Evolutionary conservation across 2,113 vertebrate species (phyloP).

Genomic region (Numida meleagris): DNA sequence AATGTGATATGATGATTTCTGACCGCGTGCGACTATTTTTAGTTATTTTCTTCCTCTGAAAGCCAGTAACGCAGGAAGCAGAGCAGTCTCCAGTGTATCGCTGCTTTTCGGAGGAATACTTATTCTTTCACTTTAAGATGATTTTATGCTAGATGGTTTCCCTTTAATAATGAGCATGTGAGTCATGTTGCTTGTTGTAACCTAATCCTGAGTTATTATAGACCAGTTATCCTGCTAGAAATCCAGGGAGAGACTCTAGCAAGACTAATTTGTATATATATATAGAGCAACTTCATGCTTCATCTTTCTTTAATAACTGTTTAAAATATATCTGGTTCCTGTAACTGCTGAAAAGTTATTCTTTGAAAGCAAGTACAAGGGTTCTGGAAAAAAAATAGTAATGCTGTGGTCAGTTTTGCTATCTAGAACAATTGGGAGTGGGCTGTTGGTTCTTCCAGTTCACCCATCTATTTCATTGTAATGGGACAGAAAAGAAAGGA

Average conservation of each 20-base stretch:
- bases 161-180: neutral
- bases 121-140: neutral
- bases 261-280: neutral
- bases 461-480: neutral
- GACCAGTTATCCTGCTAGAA: neutral
- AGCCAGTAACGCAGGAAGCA: neutral
- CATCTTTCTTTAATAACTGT: neutral
- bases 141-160: neutral
- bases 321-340: neutral
- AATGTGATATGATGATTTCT: slow-evolving; percentile 12
- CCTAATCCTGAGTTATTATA: neutral
- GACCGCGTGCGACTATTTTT: slow-evolving; percentile 17
- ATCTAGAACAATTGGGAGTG: neutral
- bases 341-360: neutral
- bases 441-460: neutral
- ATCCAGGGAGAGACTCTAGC: neutral
- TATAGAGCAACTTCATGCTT: neutral
- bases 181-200: neutral
- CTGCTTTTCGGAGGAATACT: neutral
- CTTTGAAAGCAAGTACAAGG: neutral
- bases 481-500: neutral
- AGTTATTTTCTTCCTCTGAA: neutral
- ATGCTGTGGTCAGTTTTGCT: neutral
- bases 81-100: neutral
- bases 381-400: neutral